Evolutionary conservation across 2,797 vertebrate genomes (phyloP), one percentile per base, ranked within the genome.

Genomic region (Threskiornis aethiopicus): DNA sequence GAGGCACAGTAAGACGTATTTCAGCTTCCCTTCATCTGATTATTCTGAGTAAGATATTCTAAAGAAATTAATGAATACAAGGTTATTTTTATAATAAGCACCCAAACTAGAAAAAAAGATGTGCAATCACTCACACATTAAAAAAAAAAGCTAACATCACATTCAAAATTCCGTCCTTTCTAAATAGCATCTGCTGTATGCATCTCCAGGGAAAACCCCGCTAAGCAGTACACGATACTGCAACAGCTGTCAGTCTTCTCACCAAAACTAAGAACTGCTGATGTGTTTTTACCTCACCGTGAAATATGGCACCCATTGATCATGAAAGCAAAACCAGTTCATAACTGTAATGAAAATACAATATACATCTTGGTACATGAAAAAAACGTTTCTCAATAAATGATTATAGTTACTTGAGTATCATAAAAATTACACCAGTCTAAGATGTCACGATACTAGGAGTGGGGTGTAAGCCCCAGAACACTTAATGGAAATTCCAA

Each of bases 121-220:
- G 8, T 86, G 16, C 22, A 82, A 33, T 75, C 77, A 64, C 6
- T 42, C 47, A n/a, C 19, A 70, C 15, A 18, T n/a, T 15, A 11
- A n/a, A 66, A 72, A 24, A 79, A 33, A 80, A 29, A 57, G 11
- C 22, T 66, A 25, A 1, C 17, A 62, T 18, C 22, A 16, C 6
- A 9, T 52, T 71, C 10, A 21, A 37, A 46, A 44, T 33, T 35
- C 7, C 17, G 93, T 81, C 98, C 98, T 98, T 98, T 98, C 98
- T 84, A 98, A 95, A 57, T 98, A 98, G 94, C 97, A 98, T 59
- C 98, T 98, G 70, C 97, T 98, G 97, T 98, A 98, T 37, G 98
- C 97, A 22, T 97, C 95, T 90, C 98, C 98, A 16, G 98, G 98
- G 47, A 98, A 99, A 94, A 98, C 98, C 9, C 97, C 98, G 79